phyloP scores from a whole-genome alignment of 2,113 vertebrate species.

The Corythaixoides concolor region DNA sequence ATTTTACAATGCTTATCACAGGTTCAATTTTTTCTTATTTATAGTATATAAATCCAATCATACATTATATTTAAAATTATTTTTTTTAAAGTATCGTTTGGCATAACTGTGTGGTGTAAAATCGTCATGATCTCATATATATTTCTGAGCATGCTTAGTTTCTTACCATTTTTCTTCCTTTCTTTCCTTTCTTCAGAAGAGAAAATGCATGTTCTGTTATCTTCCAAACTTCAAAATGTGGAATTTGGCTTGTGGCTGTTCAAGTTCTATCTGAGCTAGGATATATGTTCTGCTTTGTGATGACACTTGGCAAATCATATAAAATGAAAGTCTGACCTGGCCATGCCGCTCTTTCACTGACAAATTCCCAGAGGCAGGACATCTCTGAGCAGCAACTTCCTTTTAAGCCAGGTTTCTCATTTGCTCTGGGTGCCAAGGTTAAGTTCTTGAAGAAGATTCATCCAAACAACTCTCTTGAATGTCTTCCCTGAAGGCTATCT shows the following conservation, averaged over 20 bases:
- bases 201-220: not conserved
- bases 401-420: not conserved
- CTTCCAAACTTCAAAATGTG: not conserved
- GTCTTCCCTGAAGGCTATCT: not conserved
- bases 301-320: not conserved
- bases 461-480: not conserved
- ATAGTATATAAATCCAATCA: not conserved
- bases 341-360: not conserved
- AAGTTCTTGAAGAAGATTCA: conserved; percentile 15
- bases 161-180: not conserved
- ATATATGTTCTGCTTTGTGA: not conserved
- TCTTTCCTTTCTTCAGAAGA: not conserved
- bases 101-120: not conserved
- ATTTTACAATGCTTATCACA: not conserved
- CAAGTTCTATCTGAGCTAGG: not conserved
- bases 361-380: not conserved
- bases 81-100: not conserved
- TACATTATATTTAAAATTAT: not conserved
- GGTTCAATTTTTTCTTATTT: not conserved
- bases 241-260: not conserved
- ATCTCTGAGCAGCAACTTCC: not conserved
- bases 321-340: not conserved
- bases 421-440: not conserved
- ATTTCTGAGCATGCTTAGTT: not conserved
- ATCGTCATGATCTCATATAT: not conserved